Evolutionary conservation across 2,888 invertebrate species (phyloP).

Genomic region (Cataglyphis altisquamis): DNA sequence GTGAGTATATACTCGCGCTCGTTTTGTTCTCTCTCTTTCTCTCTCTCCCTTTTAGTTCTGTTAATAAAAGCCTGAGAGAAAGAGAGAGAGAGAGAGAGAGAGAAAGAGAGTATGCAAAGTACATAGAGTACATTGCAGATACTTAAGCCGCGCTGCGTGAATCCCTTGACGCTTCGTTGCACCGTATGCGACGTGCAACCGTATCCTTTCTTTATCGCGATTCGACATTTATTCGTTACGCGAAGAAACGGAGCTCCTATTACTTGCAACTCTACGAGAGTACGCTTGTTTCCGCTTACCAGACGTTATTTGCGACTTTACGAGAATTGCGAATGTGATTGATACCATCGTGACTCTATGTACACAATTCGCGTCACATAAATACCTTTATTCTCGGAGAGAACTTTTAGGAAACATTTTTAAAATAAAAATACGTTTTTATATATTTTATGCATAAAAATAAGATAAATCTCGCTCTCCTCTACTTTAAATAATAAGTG

Average conservation of each 20-base stretch:
- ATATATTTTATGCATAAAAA: neutral
- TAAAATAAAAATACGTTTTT: neutral
- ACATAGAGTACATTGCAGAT: slow-evolving; percentile 10
- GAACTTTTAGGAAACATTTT: neutral
- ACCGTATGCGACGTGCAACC: slow-evolving; percentile 63
- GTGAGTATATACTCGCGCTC: slow-evolving; percentile 52
- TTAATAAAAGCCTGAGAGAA: slow-evolving; percentile 1
- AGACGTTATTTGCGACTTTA: neutral
- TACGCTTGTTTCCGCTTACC: neutral
- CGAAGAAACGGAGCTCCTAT: slow-evolving; percentile 48
- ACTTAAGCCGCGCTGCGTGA: slow-evolving; percentile 54
- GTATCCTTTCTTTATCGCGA: slow-evolving; percentile 68
- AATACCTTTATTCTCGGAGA: neutral
- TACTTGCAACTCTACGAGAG: slow-evolving; percentile 29
- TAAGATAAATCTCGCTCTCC: neutral
- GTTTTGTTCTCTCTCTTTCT: slow-evolving; percentile 19
- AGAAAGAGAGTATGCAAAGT: neutral
- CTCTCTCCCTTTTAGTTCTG: neutral
- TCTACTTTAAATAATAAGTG: neutral
- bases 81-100: neutral
- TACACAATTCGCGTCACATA: neutral
- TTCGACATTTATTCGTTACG: slow-evolving; percentile 67
- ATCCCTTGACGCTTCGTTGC: slow-evolving; percentile 64
- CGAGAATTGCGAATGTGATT: slow-evolving; percentile 57
- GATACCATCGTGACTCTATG: neutral